Conservation (phyloP, 2,888 invertebrate genomes). For the Allygus modestus region DNA sequence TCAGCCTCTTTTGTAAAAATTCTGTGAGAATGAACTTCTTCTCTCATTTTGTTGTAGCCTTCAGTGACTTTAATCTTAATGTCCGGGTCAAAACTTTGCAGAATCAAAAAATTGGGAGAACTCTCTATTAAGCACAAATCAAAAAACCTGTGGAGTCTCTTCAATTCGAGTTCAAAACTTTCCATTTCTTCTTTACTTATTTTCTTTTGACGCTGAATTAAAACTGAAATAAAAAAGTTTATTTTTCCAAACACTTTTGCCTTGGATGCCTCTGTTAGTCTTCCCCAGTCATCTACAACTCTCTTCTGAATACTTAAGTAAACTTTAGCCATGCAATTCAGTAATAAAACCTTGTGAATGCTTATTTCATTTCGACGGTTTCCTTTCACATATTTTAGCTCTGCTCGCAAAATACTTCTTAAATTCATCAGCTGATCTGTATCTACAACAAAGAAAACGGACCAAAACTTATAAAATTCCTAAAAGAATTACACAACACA, state of each 20-base stretch:
- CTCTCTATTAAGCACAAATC: constrained; percentile 21
- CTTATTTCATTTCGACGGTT: constrained; percentile 46
- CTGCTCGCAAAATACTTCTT: not conserved
- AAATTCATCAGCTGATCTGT: constrained; percentile 18
- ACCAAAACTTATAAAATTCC: not conserved
- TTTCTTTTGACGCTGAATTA: constrained; percentile 20
- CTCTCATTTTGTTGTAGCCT: not conserved
- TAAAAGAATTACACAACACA: not conserved
- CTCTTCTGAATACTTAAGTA: constrained; percentile 7
- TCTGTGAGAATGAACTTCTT: not conserved
- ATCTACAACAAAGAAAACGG: constrained; percentile 36
- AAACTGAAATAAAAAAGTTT: constrained; percentile 7
- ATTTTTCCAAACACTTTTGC: not conserved
- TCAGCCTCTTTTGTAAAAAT: not conserved
- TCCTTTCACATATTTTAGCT: constrained; percentile 11
- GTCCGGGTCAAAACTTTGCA: not conserved
- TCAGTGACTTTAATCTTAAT: not conserved
- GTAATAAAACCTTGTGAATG: not conserved
- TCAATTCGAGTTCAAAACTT: not conserved
- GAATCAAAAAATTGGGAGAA: not conserved
- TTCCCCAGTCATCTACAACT: constrained; percentile 10
- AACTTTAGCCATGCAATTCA: constrained; percentile 29
- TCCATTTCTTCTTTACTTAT: constrained; percentile 33
- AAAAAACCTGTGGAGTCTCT: constrained; percentile 28
- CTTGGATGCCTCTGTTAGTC: constrained; percentile 5